Evolutionary conservation across 2,888 invertebrate species (phyloP).

Genomic region (Acleris emargana): DNA sequence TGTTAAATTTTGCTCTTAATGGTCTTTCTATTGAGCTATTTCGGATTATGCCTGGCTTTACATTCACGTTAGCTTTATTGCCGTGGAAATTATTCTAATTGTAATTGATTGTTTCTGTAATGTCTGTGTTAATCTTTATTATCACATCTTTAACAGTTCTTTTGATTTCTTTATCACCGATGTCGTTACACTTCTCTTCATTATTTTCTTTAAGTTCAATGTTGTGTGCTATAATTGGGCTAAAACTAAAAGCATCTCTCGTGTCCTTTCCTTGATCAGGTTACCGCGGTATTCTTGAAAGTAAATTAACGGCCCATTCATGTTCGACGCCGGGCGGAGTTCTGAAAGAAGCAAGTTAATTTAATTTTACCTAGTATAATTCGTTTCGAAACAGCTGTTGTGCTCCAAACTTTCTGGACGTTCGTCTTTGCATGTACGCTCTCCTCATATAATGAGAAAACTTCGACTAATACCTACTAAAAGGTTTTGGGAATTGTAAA

Average conservation of each 20-base stretch:
- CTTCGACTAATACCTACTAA: slow-evolving; percentile 27
- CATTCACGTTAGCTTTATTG: slow-evolving; percentile 3
- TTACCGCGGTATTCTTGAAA: slow-evolving; percentile 7
- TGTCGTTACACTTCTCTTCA: background rate
- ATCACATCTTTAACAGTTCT: background rate
- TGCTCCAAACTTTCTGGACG: slow-evolving; percentile 20
- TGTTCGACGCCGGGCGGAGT: slow-evolving; percentile 1
- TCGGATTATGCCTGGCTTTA: slow-evolving; percentile 6
- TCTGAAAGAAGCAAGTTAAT: slow-evolving; percentile 23
- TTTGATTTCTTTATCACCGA: background rate
- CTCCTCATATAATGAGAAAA: slow-evolving; percentile 33
- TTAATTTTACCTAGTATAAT: slow-evolving; percentile 30
- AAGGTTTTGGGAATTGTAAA: slow-evolving; percentile 27
- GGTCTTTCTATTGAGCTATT: slow-evolving; percentile 14
- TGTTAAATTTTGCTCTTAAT: slow-evolving; percentile 13
- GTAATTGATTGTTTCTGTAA: slow-evolving; percentile 4
- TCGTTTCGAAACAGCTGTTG: slow-evolving; percentile 30
- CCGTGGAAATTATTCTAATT: slow-evolving; percentile 1
- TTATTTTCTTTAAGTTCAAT: background rate
- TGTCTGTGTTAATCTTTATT: background rate
- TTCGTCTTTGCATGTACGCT: slow-evolving; percentile 23
- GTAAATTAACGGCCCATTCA: slow-evolving; percentile 25
- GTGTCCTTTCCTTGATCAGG: background rate
- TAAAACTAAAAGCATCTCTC: background rate
- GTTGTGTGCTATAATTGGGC: too few relatives aligned